phyloP scores from a whole-genome alignment of 2,113 vertebrate genomes.

The Channa argus region DNA sequence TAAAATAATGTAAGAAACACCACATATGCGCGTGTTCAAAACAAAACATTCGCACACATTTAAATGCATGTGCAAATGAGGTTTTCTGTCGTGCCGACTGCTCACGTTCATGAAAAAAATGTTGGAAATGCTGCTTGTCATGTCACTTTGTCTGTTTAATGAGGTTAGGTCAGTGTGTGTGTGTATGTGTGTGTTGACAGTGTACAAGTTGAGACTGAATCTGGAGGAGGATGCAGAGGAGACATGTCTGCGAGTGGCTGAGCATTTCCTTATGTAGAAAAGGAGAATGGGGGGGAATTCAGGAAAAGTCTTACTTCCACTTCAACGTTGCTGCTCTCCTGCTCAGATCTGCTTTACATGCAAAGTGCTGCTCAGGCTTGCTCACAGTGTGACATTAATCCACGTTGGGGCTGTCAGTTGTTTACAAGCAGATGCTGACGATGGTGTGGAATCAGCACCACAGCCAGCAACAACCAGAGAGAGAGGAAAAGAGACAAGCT shows the following conservation, averaged over 20 bases:
- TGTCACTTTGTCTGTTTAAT: slow-evolving; percentile 21
- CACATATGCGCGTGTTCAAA: slow-evolving; percentile 30
- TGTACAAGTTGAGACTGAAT: not conserved
- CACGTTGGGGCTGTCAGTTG: slow-evolving; percentile 23
- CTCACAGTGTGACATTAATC: slow-evolving; percentile 31
- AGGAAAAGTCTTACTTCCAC: slow-evolving; percentile 19
- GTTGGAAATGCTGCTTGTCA: slow-evolving; percentile 9
- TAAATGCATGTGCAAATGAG: not conserved
- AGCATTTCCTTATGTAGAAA: not conserved
- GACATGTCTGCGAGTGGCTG: not conserved
- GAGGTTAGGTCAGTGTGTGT: slow-evolving; percentile 9
- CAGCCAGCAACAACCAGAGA: slow-evolving; percentile 15
- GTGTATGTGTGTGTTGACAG: slow-evolving; percentile 1
- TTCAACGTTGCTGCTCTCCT: not conserved
- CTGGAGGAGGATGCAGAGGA: not conserved
- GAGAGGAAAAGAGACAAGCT: not conserved
- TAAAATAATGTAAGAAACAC: slow-evolving; percentile 22
- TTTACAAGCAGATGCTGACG: slow-evolving; percentile 44
- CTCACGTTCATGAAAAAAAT: not conserved
- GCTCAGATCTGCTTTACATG: slow-evolving; percentile 29
- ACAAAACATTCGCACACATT: slow-evolving; percentile 26
- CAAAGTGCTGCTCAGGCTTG: slow-evolving; percentile 1
- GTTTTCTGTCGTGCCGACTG: not conserved
- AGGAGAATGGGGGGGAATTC: not conserved
- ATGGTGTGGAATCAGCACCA: slow-evolving; percentile 31